These are phyloP conservation scores for Oscheius sp. DNA, from an alignment of 2,888 invertebrate species.

Conservation along the genomic window DNA sequence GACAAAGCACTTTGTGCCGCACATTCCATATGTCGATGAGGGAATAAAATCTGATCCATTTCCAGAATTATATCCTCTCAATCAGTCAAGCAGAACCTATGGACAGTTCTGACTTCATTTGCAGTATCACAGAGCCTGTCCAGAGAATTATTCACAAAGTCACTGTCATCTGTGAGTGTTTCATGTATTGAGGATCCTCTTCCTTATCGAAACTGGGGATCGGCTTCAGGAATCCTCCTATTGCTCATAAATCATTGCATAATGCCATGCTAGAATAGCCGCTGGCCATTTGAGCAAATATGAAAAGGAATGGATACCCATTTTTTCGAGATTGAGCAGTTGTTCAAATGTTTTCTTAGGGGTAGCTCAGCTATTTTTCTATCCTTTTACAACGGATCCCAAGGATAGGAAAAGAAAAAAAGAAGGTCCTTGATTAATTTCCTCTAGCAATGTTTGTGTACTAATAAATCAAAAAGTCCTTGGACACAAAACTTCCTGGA, in stretches of 20 bases:
- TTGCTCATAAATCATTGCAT: conserved; percentile 37
- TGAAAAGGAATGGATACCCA: not conserved
- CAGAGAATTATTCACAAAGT: conserved; percentile 31
- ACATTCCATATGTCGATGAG: not conserved
- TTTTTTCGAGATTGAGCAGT: conserved; percentile 3
- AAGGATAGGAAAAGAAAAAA: conserved; percentile 14
- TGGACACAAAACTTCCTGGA: conserved; percentile 1
- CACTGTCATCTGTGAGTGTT: conserved; percentile 51
- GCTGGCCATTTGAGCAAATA: not conserved
- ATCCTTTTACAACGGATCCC: conserved; percentile 2
- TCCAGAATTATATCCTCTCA: conserved; percentile 59
- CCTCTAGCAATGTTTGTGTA: conserved; percentile 23
- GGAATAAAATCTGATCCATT: not conserved
- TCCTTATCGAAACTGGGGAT: conserved; percentile 17
- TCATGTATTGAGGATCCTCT: not conserved
- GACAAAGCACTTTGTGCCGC: not conserved
- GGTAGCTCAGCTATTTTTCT: conserved; percentile 9
- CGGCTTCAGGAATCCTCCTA: conserved; percentile 16
- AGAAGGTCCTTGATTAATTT: conserved; percentile 25
- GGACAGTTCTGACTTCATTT: conserved; percentile 58
- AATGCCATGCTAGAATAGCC: conserved; percentile 32
- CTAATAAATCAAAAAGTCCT: conserved; percentile 35
- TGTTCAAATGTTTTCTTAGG: conserved; percentile 3
- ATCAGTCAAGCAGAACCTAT: conserved; percentile 58
- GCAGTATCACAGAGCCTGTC: conserved; percentile 51